phyloP scores from a whole-genome alignment of 2,113 vertebrate genomes.

The Microcebus murinus region DNA sequence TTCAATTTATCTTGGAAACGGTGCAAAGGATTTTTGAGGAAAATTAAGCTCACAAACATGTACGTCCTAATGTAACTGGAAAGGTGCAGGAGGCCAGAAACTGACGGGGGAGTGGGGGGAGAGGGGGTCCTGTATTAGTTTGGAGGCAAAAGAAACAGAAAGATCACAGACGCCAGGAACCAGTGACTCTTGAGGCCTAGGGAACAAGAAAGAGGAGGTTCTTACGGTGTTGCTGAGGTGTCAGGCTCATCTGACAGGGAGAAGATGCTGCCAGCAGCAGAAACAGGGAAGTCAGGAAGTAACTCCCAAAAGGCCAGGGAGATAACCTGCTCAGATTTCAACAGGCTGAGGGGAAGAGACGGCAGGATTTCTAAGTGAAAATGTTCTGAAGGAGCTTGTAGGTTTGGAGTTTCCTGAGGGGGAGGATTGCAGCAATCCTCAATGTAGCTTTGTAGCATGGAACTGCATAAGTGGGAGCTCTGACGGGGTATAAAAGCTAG shows the following conservation, averaged over 20 bases:
- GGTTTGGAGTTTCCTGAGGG: background rate
- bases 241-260: background rate
- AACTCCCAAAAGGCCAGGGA: background rate
- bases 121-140: background rate
- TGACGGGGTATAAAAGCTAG: background rate
- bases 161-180: background rate
- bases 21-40: background rate
- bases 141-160: background rate
- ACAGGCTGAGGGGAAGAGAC: background rate
- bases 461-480: background rate
- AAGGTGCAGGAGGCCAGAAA: background rate
- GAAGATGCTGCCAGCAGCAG: background rate
- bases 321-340: background rate
- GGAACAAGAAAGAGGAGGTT: background rate
- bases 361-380: background rate
- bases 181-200: background rate
- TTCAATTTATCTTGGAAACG: constrained; percentile 38
- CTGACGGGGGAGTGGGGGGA: too few relatives aligned
- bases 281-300: background rate
- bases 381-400: background rate
- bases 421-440: background rate
- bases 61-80: background rate
- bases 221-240: background rate
- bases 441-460: background rate
- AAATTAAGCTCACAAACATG: background rate